Conservation (phyloP, 2,797 vertebrate species). For the Masticophis lateralis region DNA sequence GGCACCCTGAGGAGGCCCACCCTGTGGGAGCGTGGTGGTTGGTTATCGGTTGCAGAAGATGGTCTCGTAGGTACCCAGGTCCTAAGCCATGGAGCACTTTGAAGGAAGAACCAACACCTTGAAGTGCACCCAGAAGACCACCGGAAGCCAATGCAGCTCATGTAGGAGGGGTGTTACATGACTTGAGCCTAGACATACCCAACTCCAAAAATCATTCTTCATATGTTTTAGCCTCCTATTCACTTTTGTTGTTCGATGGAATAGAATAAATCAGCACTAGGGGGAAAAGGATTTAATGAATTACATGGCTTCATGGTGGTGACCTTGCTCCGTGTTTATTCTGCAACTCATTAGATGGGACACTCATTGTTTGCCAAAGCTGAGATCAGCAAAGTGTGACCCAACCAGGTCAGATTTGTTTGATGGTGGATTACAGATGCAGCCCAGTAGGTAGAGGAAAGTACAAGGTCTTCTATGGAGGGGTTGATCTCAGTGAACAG, state of each 20-base stretch:
- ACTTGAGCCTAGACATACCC: neutral
- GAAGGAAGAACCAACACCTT: too few species aligned
- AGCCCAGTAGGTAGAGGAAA: neutral
- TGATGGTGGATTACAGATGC: neutral
- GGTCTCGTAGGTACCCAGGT: too few species aligned
- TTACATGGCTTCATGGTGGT: neutral
- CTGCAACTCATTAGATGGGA: neutral
- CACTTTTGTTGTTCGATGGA: neutral
- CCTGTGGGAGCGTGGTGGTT: too few species aligned
- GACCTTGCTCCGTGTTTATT: neutral
- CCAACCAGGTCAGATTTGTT: neutral
- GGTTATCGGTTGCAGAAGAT: too few species aligned
- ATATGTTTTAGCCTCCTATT: neutral
- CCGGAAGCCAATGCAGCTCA: too few species aligned
- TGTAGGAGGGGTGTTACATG: too few species aligned
- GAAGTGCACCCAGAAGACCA: too few species aligned
- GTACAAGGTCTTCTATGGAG: neutral
- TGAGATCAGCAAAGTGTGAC: constrained; percentile 9
- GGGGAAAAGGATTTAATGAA: neutral
- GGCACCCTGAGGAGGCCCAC: too few species aligned
- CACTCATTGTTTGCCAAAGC: neutral
- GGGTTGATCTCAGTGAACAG: neutral
- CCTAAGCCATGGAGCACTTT: too few species aligned
- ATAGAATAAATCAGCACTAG: neutral
- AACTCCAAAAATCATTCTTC: neutral